Conservation (phyloP, 2,113 vertebrate genomes). For the Calyptommatus sinebrachiatus region DNA sequence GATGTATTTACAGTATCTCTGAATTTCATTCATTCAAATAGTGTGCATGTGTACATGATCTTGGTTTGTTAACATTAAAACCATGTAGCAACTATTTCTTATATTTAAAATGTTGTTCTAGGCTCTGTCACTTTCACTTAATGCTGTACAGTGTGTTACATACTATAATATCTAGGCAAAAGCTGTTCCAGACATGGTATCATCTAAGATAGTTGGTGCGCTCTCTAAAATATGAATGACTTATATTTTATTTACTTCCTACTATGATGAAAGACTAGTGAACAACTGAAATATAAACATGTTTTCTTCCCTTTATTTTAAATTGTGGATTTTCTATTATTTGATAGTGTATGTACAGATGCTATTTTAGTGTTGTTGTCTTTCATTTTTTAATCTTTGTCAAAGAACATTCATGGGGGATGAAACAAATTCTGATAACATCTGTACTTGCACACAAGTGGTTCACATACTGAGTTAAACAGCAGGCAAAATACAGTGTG, state of each 20-base stretch:
- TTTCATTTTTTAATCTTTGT: neutral
- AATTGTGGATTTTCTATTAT: neutral
- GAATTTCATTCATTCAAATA: neutral
- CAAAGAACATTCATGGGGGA: neutral
- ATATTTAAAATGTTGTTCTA: no score
- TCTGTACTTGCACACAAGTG: neutral
- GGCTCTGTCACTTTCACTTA: no score
- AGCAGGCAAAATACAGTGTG: neutral
- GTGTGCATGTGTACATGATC: neutral
- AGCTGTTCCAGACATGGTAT: neutral
- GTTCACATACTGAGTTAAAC: neutral
- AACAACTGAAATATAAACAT: neutral
- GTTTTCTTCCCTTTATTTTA: neutral
- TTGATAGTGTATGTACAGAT: no score
- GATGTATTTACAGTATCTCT: neutral
- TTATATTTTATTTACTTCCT: conserved; percentile 2
- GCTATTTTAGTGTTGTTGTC: neutral
- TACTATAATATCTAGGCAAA: no score
- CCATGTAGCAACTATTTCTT: no score
- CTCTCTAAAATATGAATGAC: neutral
- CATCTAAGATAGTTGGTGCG: neutral
- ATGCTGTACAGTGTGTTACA: no score
- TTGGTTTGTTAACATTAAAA: neutral
- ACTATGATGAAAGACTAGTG: neutral
- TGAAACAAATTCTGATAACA: neutral